Percentiles rank a stretch among this genome's conserved stretches.
phyloP scores from a whole-genome alignment of 2,797 vertebrate genomes.

The Euthynnus affinis region DNA sequence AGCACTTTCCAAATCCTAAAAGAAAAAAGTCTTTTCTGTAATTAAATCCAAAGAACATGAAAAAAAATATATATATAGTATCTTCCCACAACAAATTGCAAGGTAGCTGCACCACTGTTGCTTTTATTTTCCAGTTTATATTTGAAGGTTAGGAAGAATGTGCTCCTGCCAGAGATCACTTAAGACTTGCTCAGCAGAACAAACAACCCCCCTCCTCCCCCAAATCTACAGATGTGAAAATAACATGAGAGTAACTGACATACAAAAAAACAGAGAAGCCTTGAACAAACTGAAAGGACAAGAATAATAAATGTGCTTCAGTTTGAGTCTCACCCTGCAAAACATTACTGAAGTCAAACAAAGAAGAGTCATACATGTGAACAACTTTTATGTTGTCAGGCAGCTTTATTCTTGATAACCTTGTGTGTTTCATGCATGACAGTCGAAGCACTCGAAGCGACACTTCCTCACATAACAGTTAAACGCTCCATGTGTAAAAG shows the following conservation, averaged over 20 bases:
- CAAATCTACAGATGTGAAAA: neutral
- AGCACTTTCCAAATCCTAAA: neutral
- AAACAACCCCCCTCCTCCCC: too few relatives aligned
- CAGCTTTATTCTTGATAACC: too few relatives aligned
- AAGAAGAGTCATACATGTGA: neutral
- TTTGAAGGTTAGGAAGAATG: neutral
- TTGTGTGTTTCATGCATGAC: too few relatives aligned
- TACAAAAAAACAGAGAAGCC: neutral
- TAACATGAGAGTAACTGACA: slow-evolving; percentile 1
- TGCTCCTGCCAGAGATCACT: neutral
- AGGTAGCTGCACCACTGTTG: neutral
- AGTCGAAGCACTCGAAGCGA: too few relatives aligned
- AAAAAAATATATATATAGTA: neutral
- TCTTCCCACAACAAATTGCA: neutral
- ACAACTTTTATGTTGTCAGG: too few relatives aligned
- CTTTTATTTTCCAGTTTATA: neutral
- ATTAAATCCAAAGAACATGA: neutral
- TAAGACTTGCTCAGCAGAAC: neutral
- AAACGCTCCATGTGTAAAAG: neutral
- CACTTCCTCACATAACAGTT: neutral
- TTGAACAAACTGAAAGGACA: neutral
- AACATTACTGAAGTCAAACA: neutral
- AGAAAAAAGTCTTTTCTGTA: neutral
- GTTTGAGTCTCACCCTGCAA: neutral
- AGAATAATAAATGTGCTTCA: neutral